Percentiles rank a stretch among this genome's conserved stretches.
Evolutionary conservation across 2,888 invertebrate genomes (phyloP).

Genomic region (Aphodius sticticus): DNA sequence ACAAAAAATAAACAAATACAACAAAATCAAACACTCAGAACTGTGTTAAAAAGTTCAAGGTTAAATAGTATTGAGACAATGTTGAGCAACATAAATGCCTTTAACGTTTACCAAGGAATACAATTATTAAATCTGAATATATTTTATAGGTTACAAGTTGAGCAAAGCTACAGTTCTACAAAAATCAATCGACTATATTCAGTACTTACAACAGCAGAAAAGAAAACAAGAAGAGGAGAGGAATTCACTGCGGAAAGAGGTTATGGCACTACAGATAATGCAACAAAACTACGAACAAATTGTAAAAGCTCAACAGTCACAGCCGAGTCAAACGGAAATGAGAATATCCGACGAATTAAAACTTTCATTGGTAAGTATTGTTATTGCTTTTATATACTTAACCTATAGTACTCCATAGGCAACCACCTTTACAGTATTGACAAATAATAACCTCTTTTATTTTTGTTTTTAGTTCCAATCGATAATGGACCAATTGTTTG

Average conservation of each 20-base stretch:
- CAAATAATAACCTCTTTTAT: not conserved
- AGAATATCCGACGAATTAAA: slow-evolving; percentile 94
- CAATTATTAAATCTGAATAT: too few species aligned
- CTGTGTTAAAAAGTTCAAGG: too few species aligned
- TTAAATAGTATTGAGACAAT: too few species aligned
- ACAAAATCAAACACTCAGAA: too few species aligned
- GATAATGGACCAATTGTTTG: slow-evolving; percentile 93
- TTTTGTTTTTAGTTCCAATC: slow-evolving; percentile 80
- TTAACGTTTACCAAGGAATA: too few species aligned
- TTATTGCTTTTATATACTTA: not conserved
- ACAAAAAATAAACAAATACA: too few species aligned
- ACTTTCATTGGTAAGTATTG: slow-evolving; percentile 85
- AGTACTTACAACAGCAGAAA: slow-evolving; percentile 90
- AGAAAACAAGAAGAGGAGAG: slow-evolving; percentile 95
- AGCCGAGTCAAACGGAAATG: slow-evolving; percentile 87
- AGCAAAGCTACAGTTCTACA: slow-evolving; percentile 96
- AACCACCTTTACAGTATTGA: too few species aligned
- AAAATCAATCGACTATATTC: slow-evolving; percentile 92
- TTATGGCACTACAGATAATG: slow-evolving; percentile 92
- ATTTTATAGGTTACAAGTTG: slow-evolving; percentile 80
- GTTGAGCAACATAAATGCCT: too few species aligned
- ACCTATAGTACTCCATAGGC: not conserved
- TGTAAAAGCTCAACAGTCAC: slow-evolving; percentile 93
- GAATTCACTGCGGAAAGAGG: slow-evolving; percentile 87
- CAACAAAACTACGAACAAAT: slow-evolving; percentile 96